Evolutionary conservation across 2,797 vertebrate species (phyloP).

Genomic region (Calcarius lapponicus): DNA sequence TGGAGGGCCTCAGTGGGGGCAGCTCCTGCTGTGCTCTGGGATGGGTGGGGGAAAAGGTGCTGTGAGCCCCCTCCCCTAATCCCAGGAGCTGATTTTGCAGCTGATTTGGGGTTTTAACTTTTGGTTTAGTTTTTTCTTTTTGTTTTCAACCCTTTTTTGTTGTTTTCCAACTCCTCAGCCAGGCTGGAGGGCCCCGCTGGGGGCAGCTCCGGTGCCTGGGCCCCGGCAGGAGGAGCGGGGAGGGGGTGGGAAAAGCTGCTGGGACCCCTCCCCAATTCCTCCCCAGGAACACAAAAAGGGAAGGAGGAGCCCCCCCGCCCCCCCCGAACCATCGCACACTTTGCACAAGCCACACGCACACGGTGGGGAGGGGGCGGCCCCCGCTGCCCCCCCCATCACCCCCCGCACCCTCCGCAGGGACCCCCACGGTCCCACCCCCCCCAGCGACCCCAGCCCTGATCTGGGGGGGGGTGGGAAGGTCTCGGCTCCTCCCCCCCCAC

Average conservation of each 20-base stretch:
- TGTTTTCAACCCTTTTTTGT: background rate
- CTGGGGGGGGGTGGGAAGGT: too few relatives aligned
- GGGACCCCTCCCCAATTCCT: background rate
- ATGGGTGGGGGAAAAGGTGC: background rate
- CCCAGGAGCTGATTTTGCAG: background rate
- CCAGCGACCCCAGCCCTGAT: background rate
- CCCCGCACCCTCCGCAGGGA: too few relatives aligned
- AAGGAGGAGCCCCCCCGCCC: too few relatives aligned
- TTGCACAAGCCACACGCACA: too few relatives aligned
- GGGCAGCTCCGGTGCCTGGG: background rate
- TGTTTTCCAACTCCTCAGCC: too few relatives aligned
- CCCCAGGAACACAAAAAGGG: too few relatives aligned
- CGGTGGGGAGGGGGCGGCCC: too few relatives aligned
- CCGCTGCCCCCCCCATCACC: too few relatives aligned
- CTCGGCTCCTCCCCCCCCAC: too few relatives aligned
- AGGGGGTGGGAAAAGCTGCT: background rate
- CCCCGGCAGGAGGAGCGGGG: too few relatives aligned
- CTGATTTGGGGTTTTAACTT: constrained; percentile 4
- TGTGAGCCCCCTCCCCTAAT: background rate
- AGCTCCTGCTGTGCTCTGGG: background rate
- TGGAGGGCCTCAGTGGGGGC: background rate
- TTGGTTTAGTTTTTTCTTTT: background rate
- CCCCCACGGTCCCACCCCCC: constrained; percentile 59
- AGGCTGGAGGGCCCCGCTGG: background rate
- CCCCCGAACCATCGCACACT: too few relatives aligned